A percentile compares a stretch with the other conserved stretches of the same genome.
These are phyloP conservation scores for Mionectes macconnelli DNA, from an alignment of 2,113 vertebrate genomes.

Conservation along the genomic window DNA sequence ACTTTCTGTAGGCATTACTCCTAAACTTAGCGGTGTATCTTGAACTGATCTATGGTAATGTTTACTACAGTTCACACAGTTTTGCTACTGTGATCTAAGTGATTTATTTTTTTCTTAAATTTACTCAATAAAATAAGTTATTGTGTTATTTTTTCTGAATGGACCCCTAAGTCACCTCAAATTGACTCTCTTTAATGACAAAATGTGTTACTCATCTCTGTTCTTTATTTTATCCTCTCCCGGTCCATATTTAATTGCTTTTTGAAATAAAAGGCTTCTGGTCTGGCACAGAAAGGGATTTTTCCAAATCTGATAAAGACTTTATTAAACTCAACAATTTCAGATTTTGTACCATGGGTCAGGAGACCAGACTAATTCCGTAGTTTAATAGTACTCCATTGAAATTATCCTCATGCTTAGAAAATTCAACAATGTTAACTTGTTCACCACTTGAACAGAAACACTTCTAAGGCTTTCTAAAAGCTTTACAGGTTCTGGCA, in stretches of 20 bases:
- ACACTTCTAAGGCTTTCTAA: slow-evolving; percentile 40
- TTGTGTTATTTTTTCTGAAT: neutral
- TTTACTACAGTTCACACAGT: neutral
- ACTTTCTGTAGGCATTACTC: neutral
- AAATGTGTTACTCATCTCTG: neutral
- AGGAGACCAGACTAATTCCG: slow-evolving; percentile 31
- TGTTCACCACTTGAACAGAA: slow-evolving; percentile 36
- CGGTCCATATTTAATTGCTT: neutral
- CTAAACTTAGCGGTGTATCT: neutral
- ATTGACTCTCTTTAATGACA: neutral
- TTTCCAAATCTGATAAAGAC: slow-evolving; percentile 39
- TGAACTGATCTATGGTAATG: neutral
- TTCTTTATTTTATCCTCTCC: neutral
- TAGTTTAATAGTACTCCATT: neutral
- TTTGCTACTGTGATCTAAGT: neutral
- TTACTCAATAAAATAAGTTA: neutral
- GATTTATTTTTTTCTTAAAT: neutral
- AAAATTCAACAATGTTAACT: slow-evolving; percentile 33
- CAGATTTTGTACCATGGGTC: neutral
- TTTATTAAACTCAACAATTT: slow-evolving; percentile 16
- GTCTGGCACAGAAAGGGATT: neutral
- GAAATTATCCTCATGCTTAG: slow-evolving; percentile 2
- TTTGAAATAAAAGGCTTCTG: neutral
- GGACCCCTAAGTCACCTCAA: neutral
- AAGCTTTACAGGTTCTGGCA: neutral